These are phyloP conservation scores for fruit fly (Drosophila melanogaster) DNA, from an alignment of 1,140 invertebrate genomes.

Conservation along the genomic window Release_6_plus_ISO1_MT NT_037436.4:5906501-5907000, in stretches of 20 bases:
- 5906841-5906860: not conserved
- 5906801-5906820: no score
- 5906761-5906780: no score
- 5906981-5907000: constrained; percentile 37
- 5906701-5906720: not conserved
- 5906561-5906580: not conserved
- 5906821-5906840: no score
- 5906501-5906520: not conserved
- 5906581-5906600: constrained; percentile 4
- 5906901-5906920: not conserved
- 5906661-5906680: not conserved
- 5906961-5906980: constrained; percentile 17
- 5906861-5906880: not conserved
- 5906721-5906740: not conserved
- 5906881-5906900: constrained; percentile 9
- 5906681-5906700: constrained; percentile 21
- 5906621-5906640: not conserved
- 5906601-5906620: not conserved
- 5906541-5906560: not conserved
- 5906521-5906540: not conserved
- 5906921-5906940: constrained; percentile 58
- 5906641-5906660: no score
- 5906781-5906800: no score
- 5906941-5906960: constrained; percentile 19
- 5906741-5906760: not conserved